Percentiles rank a stretch among this genome's conserved stretches.
These are phyloP conservation scores for Tinea semifulvella DNA, from an alignment of 2,888 invertebrate species.

Conservation along the genomic window DNA sequence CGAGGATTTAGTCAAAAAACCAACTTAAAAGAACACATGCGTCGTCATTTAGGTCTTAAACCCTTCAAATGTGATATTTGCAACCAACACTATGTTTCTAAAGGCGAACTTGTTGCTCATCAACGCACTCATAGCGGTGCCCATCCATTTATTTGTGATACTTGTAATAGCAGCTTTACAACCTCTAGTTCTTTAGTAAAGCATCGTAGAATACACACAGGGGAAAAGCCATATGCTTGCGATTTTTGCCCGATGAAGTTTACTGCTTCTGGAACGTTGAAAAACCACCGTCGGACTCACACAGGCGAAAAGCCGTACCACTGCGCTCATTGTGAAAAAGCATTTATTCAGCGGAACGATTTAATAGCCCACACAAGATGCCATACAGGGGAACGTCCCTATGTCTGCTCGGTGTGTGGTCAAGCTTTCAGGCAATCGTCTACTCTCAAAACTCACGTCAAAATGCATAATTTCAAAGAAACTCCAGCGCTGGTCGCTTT, in stretches of 20 bases:
- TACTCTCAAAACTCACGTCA: conserved; percentile 57
- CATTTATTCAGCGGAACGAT: conserved; percentile 68
- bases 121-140: conserved; percentile 67
- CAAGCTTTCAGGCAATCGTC: conserved; percentile 61
- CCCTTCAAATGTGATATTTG: conserved; percentile 55
- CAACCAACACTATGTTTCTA: conserved; percentile 47
- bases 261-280: conserved; percentile 64
- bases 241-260: conserved; percentile 67
- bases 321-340: conserved; percentile 63
- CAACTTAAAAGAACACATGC: conserved; percentile 65
- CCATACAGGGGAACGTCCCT: conserved; percentile 61
- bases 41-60: conserved; percentile 62
- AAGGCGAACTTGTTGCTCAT: conserved; percentile 65
- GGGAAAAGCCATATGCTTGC: conserved; percentile 67
- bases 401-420: conserved; percentile 51
- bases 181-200: conserved; percentile 68
- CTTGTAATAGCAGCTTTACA: conserved; percentile 64
- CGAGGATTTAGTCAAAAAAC: conserved; percentile 69
- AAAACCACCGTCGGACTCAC: conserved; percentile 65
- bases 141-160: conserved; percentile 67
- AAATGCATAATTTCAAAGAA: conserved; percentile 33
- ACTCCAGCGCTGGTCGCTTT: not conserved
- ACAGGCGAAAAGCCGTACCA: conserved; percentile 67
- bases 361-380: conserved; percentile 63
- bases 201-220: conserved; percentile 66